Percentiles rank a stretch among this genome's conserved stretches.
Evolutionary conservation across 2,888 invertebrate genomes (phyloP).

Genomic region (Drosophila pseudotalamancana): DNA sequence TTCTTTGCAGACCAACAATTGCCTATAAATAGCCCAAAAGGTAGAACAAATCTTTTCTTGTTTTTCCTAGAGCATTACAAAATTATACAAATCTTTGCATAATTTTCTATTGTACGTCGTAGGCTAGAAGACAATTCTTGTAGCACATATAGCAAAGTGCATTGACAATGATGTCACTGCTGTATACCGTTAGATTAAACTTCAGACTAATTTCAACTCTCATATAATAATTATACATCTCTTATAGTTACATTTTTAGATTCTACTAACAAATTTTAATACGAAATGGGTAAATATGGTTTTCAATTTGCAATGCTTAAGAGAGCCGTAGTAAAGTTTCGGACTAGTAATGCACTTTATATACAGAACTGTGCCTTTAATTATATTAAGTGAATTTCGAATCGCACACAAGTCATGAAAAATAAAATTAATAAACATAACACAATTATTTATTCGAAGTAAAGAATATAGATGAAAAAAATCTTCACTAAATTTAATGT

Average conservation of each 20-base stretch:
- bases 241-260: conserved; percentile 17
- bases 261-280: conserved; percentile 14
- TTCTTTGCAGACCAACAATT: conserved; percentile 49
- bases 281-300: conserved; percentile 63
- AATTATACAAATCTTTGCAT: conserved; percentile 51
- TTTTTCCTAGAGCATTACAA: conserved; percentile 33
- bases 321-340: neutral
- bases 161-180: conserved; percentile 30
- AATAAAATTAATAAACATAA: neutral
- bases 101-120: conserved; percentile 39
- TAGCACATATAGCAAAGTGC: neutral
- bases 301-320: neutral
- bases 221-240: neutral
- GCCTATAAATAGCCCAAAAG: conserved; percentile 71
- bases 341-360: neutral
- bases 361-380: neutral
- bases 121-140: conserved; percentile 5
- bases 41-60: conserved; percentile 51
- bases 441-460: neutral
- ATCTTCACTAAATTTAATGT: too few relatives aligned
- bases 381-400: neutral
- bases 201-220: neutral
- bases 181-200: too few relatives aligned
- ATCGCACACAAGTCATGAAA: too few relatives aligned
- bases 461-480: too few relatives aligned